Conservation (phyloP, 30 jellyfish, hydroid and myxozoan genomes). For the Phacellophora camtschatica region DNA sequence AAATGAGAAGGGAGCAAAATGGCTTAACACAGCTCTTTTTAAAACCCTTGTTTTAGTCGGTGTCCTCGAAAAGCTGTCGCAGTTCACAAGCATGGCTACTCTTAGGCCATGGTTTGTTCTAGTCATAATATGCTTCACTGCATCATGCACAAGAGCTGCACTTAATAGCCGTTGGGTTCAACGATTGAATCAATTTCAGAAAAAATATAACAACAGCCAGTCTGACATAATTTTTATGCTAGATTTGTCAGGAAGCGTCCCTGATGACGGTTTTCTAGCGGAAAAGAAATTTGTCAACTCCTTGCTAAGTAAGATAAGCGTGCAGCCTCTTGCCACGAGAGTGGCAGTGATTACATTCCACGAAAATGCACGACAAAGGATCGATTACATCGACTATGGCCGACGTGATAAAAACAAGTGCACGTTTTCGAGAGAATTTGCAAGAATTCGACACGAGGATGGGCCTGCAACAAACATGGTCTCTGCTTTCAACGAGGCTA, state of each 20-base stretch:
- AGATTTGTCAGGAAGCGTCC: constrained; percentile 87
- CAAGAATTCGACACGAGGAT: constrained; percentile 54
- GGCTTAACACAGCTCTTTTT: background rate
- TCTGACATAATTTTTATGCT: constrained; percentile 86
- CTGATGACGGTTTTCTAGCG: constrained; percentile 64
- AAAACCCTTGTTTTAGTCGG: background rate
- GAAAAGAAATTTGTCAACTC: constrained; percentile 85
- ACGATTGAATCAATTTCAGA: constrained; percentile 86
- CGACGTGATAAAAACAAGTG: constrained; percentile 80
- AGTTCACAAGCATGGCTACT: constrained; percentile 24
- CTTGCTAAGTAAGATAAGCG: constrained; percentile 84
- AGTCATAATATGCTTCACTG: background rate
- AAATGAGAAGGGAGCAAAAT: background rate
- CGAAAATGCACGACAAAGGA: constrained; percentile 29
- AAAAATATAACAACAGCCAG: constrained; percentile 86
- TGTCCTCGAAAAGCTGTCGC: constrained; percentile 24
- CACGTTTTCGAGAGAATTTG: constrained; percentile 74
- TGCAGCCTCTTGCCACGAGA: constrained; percentile 92
- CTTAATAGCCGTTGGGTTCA: constrained; percentile 54
- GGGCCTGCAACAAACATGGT: constrained; percentile 86
- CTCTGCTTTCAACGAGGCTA: constrained; percentile 71
- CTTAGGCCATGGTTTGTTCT: constrained; percentile 3
- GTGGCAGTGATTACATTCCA: constrained; percentile 81
- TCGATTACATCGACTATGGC: constrained; percentile 83
- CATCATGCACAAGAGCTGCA: background rate